Evolutionary conservation across 2,888 invertebrate genomes (phyloP).

Genomic region (Clivina fossor): DNA sequence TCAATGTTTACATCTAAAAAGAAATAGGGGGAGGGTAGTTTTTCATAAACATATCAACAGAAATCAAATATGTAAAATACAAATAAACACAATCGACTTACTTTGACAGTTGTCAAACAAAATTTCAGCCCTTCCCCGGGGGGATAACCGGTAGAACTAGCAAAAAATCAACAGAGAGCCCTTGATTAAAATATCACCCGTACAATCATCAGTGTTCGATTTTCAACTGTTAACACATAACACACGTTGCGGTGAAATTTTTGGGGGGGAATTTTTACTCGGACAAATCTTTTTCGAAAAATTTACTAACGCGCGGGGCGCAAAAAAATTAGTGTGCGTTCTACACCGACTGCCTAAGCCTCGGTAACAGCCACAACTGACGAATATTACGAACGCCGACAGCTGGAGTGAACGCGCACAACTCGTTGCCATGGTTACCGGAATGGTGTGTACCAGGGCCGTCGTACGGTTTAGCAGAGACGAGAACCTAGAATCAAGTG

Average conservation of each 20-base stretch:
- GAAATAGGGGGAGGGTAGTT: too few species aligned
- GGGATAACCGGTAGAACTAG: background rate
- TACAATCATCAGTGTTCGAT: too few species aligned
- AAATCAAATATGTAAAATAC: background rate
- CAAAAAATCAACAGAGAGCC: background rate
- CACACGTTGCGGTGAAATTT: slow-evolving; percentile 6
- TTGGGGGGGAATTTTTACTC: too few species aligned
- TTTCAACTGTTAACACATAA: slow-evolving; percentile 17
- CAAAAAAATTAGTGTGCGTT: slow-evolving; percentile 12
- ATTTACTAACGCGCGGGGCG: background rate
- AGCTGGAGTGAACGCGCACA: background rate
- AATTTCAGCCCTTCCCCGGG: background rate
- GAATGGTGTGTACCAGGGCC: background rate
- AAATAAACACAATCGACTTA: background rate
- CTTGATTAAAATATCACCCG: background rate
- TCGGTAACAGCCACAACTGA: slow-evolving; percentile 25
- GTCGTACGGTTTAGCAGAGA: background rate
- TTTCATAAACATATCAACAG: too few species aligned
- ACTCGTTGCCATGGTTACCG: slow-evolving; percentile 16
- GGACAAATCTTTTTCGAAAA: background rate
- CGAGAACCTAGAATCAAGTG: too few species aligned
- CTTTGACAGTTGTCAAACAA: background rate
- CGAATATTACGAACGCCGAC: background rate
- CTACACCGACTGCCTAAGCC: slow-evolving; percentile 29
- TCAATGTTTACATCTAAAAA: too few species aligned